Evolutionary conservation across 2,888 invertebrate species (phyloP), one percentile per base, ranked within the genome.

Genomic region (Himalopsyche anomala): DNA sequence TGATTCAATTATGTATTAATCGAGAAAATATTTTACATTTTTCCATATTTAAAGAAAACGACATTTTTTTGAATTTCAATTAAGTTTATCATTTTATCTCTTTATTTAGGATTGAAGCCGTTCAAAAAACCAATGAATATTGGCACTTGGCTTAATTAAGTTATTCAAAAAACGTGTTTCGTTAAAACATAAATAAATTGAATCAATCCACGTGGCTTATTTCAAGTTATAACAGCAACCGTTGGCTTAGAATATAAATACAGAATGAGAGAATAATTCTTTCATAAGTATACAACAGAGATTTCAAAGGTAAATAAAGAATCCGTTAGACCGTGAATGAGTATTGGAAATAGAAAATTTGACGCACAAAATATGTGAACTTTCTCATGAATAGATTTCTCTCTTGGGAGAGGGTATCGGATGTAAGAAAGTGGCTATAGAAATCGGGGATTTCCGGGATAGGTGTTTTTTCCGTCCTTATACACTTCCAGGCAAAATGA

Each of bases 361-460:
- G 74, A 74, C 74, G 28, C 74, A 74, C 74, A 74, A 74, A 74
- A 74, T 74, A 74, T 74, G 74, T 74, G 74, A 74, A 74, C 74
- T 74, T 74, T 74, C 74, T 74, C 74, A 74, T 74, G 74, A 74
- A 74, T 74, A 74, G 74, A 74, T 74, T 74, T 74, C 38, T 74
- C 74, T 74, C 74, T 74, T 28, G 74, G 74, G 74, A 74, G n/a
- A 74, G 74, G 74, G 74, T 74, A 74, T 74, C 74, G 74, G 74
- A 74, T 74, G 74, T 74, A 74, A 74, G 74, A 74, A 74, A 74
- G 74, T 74, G 74, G 74, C 74, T 74, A 74, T 74, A 74, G 74
- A 74, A 74, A 74, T 74, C 74, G 74, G 15, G 74, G 74, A 74
- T 74, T 74, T 74, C 74, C 74, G 74, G 74, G 74, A 28, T 74